Evolutionary conservation across 2,888 invertebrate genomes (phyloP).

Genomic region (Zele albiditarsus): DNA sequence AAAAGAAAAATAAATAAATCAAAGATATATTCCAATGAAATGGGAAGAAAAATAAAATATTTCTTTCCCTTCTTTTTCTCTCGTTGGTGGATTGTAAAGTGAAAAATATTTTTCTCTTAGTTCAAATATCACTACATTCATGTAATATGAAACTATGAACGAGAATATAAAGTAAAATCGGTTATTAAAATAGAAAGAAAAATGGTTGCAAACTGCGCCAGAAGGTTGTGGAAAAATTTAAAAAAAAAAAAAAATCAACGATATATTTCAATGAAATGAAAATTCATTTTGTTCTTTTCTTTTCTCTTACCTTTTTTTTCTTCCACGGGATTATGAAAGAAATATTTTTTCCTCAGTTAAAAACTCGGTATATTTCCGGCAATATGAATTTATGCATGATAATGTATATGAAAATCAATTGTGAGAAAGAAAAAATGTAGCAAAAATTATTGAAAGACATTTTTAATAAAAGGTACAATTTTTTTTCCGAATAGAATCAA

Average conservation of each 20-base stretch:
- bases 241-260: constrained; percentile 1
- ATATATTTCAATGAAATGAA: not conserved
- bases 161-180: too few relatives aligned
- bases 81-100: not conserved
- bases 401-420: not conserved
- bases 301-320: not conserved
- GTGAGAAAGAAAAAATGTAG: too few relatives aligned
- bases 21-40: not conserved
- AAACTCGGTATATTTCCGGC: not conserved
- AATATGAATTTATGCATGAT: not conserved
- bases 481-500: too few relatives aligned
- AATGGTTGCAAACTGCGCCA: not conserved
- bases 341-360: not conserved
- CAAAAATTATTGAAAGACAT: too few relatives aligned
- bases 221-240: too few relatives aligned
- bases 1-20: too few relatives aligned
- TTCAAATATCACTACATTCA: too few relatives aligned
- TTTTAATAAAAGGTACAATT: too few relatives aligned
- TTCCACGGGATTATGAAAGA: not conserved
- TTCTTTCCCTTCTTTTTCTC: not conserved
- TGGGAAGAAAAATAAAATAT: not conserved
- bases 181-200: not conserved
- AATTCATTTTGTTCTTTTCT: not conserved
- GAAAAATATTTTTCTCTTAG: too few relatives aligned
- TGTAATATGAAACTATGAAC: too few relatives aligned